phyloP scores from a whole-genome alignment of 2,113 vertebrate species.

The Nerophis ophidion region DNA sequence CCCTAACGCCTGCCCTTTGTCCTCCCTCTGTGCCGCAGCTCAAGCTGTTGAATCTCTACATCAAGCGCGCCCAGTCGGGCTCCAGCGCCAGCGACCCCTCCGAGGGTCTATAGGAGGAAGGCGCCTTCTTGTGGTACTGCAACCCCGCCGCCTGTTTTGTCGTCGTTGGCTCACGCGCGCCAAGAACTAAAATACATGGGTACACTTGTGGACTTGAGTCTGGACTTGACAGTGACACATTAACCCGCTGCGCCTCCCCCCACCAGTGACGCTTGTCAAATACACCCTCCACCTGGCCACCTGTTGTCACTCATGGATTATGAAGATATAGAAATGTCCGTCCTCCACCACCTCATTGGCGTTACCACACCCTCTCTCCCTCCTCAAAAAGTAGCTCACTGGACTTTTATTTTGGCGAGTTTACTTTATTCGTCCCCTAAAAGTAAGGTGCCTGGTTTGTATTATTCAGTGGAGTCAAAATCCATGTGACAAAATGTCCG shows the following conservation, averaged over 20 bases:
- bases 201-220: too few species aligned
- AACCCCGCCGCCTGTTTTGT: slow-evolving; percentile 37
- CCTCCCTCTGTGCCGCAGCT: slow-evolving; percentile 68
- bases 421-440: too few species aligned
- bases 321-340: slow-evolving; percentile 23
- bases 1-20: slow-evolving; percentile 18
- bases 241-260: too few species aligned
- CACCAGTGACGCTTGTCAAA: too few species aligned
- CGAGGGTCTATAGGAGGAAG: slow-evolving; percentile 79
- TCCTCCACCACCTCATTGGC: slow-evolving; percentile 25
- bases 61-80: slow-evolving; percentile 93
- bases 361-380: neutral
- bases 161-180: slow-evolving; percentile 13
- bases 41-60: slow-evolving; percentile 96
- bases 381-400: neutral
- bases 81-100: slow-evolving; percentile 78
- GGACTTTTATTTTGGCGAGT: neutral
- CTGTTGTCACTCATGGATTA: slow-evolving; percentile 30
- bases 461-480: slow-evolving; percentile 21
- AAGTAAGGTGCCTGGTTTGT: too few species aligned
- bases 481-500: slow-evolving; percentile 13
- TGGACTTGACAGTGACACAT: too few species aligned
- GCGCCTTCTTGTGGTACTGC: slow-evolving; percentile 51
- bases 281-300: too few species aligned
- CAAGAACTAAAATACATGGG: slow-evolving; percentile 22